These are phyloP conservation scores for Heterotilapia buettikoferi DNA, from an alignment of 2,113 vertebrate species.

Conservation along the genomic window DNA sequence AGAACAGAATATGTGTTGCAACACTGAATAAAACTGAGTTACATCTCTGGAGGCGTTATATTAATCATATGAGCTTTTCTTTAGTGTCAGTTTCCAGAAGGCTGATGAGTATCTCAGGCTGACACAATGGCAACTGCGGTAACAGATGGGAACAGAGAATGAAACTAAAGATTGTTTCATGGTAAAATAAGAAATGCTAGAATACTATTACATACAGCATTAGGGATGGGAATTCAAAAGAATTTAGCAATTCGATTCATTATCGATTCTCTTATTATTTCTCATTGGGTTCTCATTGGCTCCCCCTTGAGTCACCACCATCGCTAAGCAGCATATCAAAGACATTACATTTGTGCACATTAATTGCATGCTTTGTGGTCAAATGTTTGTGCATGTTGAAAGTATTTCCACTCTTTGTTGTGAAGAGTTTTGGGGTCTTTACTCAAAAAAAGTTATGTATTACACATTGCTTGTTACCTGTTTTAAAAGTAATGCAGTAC, in stretches of 20 bases:
- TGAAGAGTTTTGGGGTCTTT: not conserved
- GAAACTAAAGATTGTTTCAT: not conserved
- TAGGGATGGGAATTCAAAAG: not conserved
- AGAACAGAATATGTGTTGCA: not conserved
- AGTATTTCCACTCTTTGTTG: not conserved
- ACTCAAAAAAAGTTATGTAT: not conserved
- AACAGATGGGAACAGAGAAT: not conserved
- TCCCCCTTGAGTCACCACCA: not conserved
- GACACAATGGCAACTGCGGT: not conserved
- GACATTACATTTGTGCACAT: not conserved
- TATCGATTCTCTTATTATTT: not conserved
- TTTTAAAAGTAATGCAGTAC: not conserved
- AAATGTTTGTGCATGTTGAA: not conserved
- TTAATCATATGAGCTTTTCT: conserved; percentile 1
- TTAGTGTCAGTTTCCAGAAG: not conserved
- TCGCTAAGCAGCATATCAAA: not conserved
- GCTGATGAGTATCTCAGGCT: not conserved
- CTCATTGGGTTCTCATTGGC: not conserved
- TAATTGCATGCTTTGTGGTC: not conserved
- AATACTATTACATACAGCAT: not conserved
- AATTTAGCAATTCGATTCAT: not conserved
- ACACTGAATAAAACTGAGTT: not conserved
- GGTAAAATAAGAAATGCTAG: not conserved
- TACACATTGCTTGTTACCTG: not conserved
- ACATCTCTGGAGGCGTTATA: not conserved